These are phyloP conservation scores for Eurystomus glaucurus DNA, from an alignment of 2,797 vertebrate species.

Conservation along the genomic window DNA sequence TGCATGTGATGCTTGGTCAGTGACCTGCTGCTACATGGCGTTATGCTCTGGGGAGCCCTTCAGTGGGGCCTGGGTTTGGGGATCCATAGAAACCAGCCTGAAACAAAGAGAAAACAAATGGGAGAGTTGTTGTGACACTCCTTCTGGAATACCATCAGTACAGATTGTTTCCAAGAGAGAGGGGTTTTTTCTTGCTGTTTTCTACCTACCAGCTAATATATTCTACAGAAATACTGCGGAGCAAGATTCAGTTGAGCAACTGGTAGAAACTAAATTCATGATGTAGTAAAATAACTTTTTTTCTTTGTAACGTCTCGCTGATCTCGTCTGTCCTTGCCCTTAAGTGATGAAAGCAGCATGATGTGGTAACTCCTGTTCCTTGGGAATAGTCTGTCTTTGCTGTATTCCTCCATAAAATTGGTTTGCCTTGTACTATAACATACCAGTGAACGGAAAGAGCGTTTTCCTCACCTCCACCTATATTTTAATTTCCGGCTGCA, in stretches of 20 bases:
- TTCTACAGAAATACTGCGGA: neutral
- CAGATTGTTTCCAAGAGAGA: constrained; percentile 6
- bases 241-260: neutral
- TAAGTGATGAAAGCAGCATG: constrained; percentile 52
- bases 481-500: neutral
- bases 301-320: neutral
- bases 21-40: constrained; percentile 35
- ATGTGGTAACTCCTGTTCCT: constrained; percentile 43
- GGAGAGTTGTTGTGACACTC: constrained; percentile 56
- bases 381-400: constrained; percentile 41
- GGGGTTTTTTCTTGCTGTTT: neutral
- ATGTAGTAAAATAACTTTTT: neutral
- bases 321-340: constrained; percentile 48
- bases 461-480: neutral
- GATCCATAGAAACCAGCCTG: constrained; percentile 70
- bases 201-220: neutral
- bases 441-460: neutral
- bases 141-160: constrained; percentile 54
- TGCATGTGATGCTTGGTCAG: constrained; percentile 3
- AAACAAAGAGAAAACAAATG: constrained; percentile 73
- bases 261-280: neutral
- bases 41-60: constrained; percentile 38
- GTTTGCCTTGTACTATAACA: neutral
- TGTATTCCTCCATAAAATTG: neutral
- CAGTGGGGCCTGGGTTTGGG: constrained; percentile 53